These are phyloP conservation scores for Arion vulgaris DNA, from an alignment of 1,140 invertebrate genomes.

Conservation along the genomic window DNA sequence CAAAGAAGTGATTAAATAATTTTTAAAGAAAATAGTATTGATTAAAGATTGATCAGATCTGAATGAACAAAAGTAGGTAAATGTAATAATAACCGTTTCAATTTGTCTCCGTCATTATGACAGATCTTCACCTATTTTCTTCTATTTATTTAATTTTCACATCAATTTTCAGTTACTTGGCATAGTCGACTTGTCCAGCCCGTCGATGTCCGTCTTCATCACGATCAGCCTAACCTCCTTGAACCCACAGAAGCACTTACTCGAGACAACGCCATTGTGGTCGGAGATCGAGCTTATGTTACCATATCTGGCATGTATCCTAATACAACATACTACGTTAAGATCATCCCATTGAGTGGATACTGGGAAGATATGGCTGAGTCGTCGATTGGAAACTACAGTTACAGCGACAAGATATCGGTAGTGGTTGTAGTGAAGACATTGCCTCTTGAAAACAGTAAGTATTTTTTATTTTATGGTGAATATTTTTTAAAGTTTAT, in stretches of 20 bases:
- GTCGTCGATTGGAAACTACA: not conserved
- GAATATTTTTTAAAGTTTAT: too few species aligned
- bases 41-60: too few species aligned
- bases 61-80: too few species aligned
- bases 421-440: slow-evolving; percentile 37
- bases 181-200: slow-evolving; percentile 18
- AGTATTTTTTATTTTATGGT: not conserved
- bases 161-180: slow-evolving; percentile 19
- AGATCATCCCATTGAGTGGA: slow-evolving; percentile 28
- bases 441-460: slow-evolving; percentile 37
- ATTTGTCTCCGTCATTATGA: too few species aligned
- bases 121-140: too few species aligned
- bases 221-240: not conserved
- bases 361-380: slow-evolving; percentile 26
- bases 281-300: slow-evolving; percentile 42
- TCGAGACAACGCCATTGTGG: slow-evolving; percentile 38
- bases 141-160: too few species aligned
- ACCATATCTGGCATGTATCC: slow-evolving; percentile 43
- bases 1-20: too few species aligned
- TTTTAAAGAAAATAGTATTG: too few species aligned
- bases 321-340: slow-evolving; percentile 48
- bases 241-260: slow-evolving; percentile 17
- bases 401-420: not conserved
- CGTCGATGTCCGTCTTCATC: slow-evolving; percentile 6
- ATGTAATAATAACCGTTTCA: too few species aligned